These are phyloP conservation scores for Podarcis lilfordi DNA, from an alignment of 2,797 vertebrate genomes.

Conservation along the genomic window DNA sequence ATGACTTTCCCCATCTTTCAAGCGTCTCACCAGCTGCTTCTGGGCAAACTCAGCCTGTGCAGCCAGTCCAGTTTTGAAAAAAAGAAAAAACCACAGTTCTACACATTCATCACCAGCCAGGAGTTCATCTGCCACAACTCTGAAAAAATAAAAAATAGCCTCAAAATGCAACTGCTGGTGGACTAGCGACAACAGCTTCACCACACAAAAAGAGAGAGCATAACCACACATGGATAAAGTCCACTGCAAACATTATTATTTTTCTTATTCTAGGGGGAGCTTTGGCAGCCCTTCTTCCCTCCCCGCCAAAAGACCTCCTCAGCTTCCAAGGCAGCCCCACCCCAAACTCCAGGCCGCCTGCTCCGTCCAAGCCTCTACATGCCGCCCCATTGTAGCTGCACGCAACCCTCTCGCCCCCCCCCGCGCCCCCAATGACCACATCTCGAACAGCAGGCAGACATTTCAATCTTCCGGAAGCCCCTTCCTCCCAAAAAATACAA, in stretches of 20 bases:
- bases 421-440: neutral
- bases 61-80: neutral
- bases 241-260: too few species aligned
- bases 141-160: too few species aligned
- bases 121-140: too few species aligned
- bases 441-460: neutral
- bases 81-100: neutral
- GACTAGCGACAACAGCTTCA: too few species aligned
- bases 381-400: conserved; percentile 38
- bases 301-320: neutral
- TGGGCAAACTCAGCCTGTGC: neutral
- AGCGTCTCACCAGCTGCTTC: neutral
- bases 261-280: too few species aligned
- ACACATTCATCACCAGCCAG: too few species aligned
- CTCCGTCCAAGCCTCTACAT: neutral
- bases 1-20: neutral
- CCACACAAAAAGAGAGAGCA: too few species aligned
- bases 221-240: too few species aligned
- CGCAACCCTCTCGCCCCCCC: neutral
- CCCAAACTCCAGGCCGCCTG: neutral
- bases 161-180: too few species aligned
- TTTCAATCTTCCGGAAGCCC: conserved; percentile 16
- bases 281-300: too few species aligned
- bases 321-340: neutral
- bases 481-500: neutral